Evolutionary conservation across 1,140 invertebrate genomes (phyloP).

Genomic region (Drosophila arawakana): DNA sequence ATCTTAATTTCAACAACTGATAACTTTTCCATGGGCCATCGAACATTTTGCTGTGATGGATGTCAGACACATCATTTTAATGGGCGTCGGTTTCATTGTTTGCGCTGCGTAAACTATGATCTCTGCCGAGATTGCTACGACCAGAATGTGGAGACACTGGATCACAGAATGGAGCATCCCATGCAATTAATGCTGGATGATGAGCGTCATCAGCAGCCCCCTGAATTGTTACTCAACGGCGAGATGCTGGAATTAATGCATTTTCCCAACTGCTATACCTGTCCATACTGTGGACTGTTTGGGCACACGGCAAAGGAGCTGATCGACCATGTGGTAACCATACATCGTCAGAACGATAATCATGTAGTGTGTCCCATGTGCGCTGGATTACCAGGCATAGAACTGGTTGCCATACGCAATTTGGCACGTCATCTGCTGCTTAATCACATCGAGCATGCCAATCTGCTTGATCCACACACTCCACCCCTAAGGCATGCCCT

Average conservation of each 20-base stretch:
- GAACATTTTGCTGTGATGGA: constrained; percentile 59
- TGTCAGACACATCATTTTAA: constrained; percentile 55
- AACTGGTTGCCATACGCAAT: constrained; percentile 56
- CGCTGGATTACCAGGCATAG: constrained; percentile 38
- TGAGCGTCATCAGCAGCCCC: constrained; percentile 8
- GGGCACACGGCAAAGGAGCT: constrained; percentile 59
- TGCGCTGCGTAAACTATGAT: constrained; percentile 65
- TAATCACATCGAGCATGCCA: constrained; percentile 67
- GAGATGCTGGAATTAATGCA: constrained; percentile 51
- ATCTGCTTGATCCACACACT: constrained; percentile 57
- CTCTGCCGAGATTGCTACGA: constrained; percentile 67
- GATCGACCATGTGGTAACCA: constrained; percentile 56
- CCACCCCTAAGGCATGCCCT: constrained; percentile 45
- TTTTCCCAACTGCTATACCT: constrained; percentile 64
- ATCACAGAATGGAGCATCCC: constrained; percentile 54
- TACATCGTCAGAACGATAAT: constrained; percentile 46
- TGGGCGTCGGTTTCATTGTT: constrained; percentile 60
- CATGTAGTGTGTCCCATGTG: constrained; percentile 71
- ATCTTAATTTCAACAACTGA: background rate
- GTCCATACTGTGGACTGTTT: constrained; percentile 56
- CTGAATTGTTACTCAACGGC: constrained; percentile 18
- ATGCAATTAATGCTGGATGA: constrained; percentile 56
- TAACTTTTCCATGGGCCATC: constrained; percentile 49
- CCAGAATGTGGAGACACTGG: constrained; percentile 45
- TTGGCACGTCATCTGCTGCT: constrained; percentile 57